Conservation (phyloP, 2,888 invertebrate genomes). For the Aspidapion aeneum region DNA sequence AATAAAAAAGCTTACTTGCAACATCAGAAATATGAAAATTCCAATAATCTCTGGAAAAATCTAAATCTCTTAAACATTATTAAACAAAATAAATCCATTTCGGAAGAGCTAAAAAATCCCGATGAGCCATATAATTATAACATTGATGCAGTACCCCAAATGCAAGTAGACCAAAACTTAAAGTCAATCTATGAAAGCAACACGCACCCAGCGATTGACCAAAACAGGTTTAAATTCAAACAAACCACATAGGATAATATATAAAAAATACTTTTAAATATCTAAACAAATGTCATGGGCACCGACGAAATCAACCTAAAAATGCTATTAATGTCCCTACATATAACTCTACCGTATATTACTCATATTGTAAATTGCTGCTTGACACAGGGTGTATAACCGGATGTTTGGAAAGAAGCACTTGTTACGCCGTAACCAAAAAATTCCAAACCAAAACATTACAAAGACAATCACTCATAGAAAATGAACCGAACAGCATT, state of each 20-base stretch:
- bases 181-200: neutral
- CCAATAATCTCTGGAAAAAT: neutral
- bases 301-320: neutral
- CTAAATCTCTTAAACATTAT: neutral
- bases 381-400: neutral
- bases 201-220: neutral
- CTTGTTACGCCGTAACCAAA: neutral
- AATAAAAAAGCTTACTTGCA: no score
- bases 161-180: neutral
- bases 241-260: neutral
- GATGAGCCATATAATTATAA: neutral
- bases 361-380: constrained; percentile 7
- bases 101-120: neutral
- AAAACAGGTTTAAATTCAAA: neutral
- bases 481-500: no score
- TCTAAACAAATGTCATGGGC: neutral
- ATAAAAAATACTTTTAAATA: neutral
- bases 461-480: no score
- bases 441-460: neutral
- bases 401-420: neutral
- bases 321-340: constrained; percentile 1
- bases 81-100: neutral
- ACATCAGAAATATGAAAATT: no score
- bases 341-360: neutral
- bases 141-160: neutral